Conservation (phyloP, 2,888 invertebrate genomes). For the Spialia ferax region DNA sequence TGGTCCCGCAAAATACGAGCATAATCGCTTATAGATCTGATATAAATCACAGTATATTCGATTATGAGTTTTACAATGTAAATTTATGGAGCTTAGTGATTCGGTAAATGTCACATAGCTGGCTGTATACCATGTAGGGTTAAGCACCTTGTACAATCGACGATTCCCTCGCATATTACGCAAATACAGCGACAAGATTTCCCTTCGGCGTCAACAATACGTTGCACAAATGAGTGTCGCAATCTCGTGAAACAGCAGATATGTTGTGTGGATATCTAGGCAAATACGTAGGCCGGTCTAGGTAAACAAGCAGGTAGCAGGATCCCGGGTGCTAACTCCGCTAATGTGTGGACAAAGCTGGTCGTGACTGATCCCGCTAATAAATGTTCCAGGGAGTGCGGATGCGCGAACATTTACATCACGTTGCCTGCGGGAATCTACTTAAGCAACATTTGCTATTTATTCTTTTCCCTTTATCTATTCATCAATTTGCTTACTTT, state of each 20-base stretch:
- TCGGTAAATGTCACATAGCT: slow-evolving; percentile 19
- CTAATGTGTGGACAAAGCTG: slow-evolving; percentile 83
- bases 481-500: not conserved
- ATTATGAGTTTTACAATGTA: slow-evolving; percentile 27
- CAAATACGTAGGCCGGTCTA: slow-evolving; percentile 70
- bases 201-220: slow-evolving; percentile 77
- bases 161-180: slow-evolving; percentile 67
- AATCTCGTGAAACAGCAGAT: slow-evolving; percentile 70
- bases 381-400: slow-evolving; percentile 80
- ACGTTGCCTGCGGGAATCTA: slow-evolving; percentile 49
- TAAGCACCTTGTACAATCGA: slow-evolving; percentile 66
- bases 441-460: slow-evolving; percentile 11
- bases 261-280: slow-evolving; percentile 72
- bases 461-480: not conserved
- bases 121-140: slow-evolving; percentile 52
- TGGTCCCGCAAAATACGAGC: slow-evolving; percentile 30
- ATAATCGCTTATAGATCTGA: slow-evolving; percentile 43
- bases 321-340: slow-evolving; percentile 77
- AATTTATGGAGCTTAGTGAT: slow-evolving; percentile 20
- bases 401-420: slow-evolving; percentile 66
- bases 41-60: slow-evolving; percentile 48
- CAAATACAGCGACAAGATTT: slow-evolving; percentile 72
- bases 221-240: slow-evolving; percentile 76
- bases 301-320: slow-evolving; percentile 73
- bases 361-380: slow-evolving; percentile 83